These are phyloP conservation scores for Panorpa germanica DNA, from an alignment of 2,888 invertebrate genomes.

Conservation along the genomic window DNA sequence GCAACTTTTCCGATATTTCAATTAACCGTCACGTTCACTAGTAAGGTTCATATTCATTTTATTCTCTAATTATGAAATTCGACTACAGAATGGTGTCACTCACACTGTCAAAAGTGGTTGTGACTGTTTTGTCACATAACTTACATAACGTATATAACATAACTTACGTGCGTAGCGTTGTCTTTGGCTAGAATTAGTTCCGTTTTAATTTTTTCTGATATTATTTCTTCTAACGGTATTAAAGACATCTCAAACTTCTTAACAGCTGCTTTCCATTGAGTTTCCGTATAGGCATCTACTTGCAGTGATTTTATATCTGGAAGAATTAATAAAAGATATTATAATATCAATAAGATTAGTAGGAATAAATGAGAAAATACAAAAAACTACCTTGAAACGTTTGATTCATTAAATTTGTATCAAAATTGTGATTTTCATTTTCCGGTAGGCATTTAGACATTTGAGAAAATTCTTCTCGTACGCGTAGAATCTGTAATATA, in stretches of 20 bases:
- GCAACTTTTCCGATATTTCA: too few relatives aligned
- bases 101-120: neutral
- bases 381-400: constrained; percentile 7
- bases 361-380: constrained; percentile 1
- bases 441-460: constrained; percentile 7
- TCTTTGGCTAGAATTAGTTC: constrained; percentile 22
- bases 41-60: too few relatives aligned
- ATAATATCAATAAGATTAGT: neutral
- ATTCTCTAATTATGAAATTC: too few relatives aligned
- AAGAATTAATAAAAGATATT: neutral
- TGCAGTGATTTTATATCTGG: constrained; percentile 22
- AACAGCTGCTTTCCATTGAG: constrained; percentile 22
- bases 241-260: constrained; percentile 21
- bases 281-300: constrained; percentile 20
- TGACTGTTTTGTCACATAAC: constrained; percentile 16
- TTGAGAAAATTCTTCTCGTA: constrained; percentile 4
- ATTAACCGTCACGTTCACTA: too few relatives aligned
- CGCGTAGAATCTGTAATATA: neutral
- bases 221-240: constrained; percentile 23
- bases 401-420: constrained; percentile 6
- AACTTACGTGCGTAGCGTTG: too few relatives aligned
- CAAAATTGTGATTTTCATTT: too few relatives aligned
- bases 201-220: constrained; percentile 20
- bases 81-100: too few relatives aligned
- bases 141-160: too few relatives aligned